Percentiles rank a stretch among this genome's conserved stretches.
Conservation (phyloP, 1,140 invertebrate genomes). For the Hylaeus volcanicus region DNA sequence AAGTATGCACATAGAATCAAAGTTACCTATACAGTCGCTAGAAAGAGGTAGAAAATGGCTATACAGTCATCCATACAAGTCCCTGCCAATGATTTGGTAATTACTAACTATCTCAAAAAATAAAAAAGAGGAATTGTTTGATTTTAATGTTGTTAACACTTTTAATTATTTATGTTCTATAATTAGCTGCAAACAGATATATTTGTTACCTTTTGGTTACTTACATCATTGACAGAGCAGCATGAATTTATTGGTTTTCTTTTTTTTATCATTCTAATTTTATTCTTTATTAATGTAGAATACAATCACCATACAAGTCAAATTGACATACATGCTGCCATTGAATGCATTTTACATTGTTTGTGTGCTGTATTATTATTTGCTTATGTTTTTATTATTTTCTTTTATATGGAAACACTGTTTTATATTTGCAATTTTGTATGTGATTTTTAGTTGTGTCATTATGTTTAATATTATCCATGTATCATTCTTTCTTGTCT, state of each 20-base stretch:
- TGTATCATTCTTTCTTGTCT: conserved; percentile 10
- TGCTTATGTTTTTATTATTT: conserved; percentile 32
- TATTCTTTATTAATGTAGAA: neutral
- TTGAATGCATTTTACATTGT: conserved; percentile 60
- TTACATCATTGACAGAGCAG: conserved; percentile 24
- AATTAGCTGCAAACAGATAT: neutral
- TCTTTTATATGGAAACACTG: conserved; percentile 31
- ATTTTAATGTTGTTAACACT: conserved; percentile 25
- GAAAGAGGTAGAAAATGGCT: conserved; percentile 31
- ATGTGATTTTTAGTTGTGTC: conserved; percentile 14
- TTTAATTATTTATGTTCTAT: conserved; percentile 16
- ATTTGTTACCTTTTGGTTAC: conserved; percentile 23
- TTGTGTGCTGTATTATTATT: conserved; percentile 55
- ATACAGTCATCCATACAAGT: neutral
- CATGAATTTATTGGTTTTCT: conserved; percentile 24
- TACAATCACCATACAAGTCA: neutral
- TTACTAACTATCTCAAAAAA: conserved; percentile 16
- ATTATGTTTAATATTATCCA: neutral
- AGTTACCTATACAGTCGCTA: neutral
- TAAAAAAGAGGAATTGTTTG: neutral
- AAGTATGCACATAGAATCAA: neutral
- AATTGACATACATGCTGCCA: neutral
- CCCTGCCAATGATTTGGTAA: conserved; percentile 45
- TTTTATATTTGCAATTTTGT: conserved; percentile 20
- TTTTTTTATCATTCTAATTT: conserved; percentile 3